Evolutionary conservation across 2,113 vertebrate genomes (phyloP).

Genomic region (Suricata suricatta): DNA sequence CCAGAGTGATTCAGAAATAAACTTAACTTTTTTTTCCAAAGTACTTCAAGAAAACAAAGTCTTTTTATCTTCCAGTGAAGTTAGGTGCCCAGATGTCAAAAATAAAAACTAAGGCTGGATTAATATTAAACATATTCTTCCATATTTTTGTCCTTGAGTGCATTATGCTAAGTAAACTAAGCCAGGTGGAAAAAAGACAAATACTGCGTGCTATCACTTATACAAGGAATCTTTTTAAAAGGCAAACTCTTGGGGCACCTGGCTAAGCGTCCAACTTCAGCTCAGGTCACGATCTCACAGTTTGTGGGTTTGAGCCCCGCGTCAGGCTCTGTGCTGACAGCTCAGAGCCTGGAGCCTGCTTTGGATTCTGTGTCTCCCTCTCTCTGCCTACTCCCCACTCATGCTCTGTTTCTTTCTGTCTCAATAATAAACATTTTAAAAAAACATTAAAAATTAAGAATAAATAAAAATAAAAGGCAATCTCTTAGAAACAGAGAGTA

Average conservation of each 20-base stretch:
- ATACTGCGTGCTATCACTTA: not conserved
- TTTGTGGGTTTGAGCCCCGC: too few species aligned
- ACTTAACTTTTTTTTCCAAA: not conserved
- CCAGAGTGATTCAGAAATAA: not conserved
- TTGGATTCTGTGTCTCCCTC: too few species aligned
- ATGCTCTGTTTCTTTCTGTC: too few species aligned
- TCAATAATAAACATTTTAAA: too few species aligned
- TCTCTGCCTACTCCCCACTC: too few species aligned
- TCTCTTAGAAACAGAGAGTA: not conserved
- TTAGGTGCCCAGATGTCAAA: not conserved
- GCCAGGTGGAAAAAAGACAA: not conserved
- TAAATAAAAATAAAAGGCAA: not conserved
- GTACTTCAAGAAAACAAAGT: not conserved
- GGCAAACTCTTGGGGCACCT: too few species aligned
- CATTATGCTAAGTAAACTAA: not conserved
- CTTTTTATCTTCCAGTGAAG: not conserved
- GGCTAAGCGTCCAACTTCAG: too few species aligned
- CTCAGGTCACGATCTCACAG: too few species aligned
- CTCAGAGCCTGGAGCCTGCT: too few species aligned
- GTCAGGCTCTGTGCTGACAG: too few species aligned
- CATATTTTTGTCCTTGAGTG: not conserved
- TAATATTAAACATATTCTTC: not conserved
- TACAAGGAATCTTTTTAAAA: not conserved
- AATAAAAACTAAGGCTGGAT: not conserved
- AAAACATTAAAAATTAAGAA: too few species aligned